A percentile compares a stretch with the other conserved stretches of the same genome.
phyloP scores from a whole-genome alignment of 2,888 invertebrate genomes.

The Drosophila birchii region DNA sequence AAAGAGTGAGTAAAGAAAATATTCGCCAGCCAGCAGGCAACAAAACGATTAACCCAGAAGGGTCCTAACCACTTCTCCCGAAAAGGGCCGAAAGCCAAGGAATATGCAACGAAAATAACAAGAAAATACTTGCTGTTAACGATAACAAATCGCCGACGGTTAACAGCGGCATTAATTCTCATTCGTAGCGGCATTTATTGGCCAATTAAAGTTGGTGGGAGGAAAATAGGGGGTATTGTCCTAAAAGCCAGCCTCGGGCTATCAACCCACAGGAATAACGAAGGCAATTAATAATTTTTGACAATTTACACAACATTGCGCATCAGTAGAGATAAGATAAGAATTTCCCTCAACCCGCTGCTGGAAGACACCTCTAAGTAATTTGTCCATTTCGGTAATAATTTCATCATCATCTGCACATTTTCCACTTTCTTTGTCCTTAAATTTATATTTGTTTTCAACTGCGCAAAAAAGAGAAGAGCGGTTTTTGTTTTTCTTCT shows the following conservation, averaged over 20 bases:
- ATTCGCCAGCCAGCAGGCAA: conserved; percentile 61
- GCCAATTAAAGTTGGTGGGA: conserved; percentile 69
- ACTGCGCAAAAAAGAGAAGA: conserved; percentile 15
- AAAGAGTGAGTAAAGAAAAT: conserved; percentile 50
- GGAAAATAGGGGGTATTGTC: conserved; percentile 2
- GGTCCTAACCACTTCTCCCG: conserved; percentile 6
- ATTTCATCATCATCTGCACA: conserved; percentile 26
- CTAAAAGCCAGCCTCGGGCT: conserved; percentile 8
- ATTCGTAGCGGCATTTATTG: conserved; percentile 76
- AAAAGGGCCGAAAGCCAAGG: conserved; percentile 19
- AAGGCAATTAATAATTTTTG: conserved; percentile 81
- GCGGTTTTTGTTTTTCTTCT: conserved; percentile 17
- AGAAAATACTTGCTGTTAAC: conserved; percentile 59
- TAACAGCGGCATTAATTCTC: conserved; percentile 76
- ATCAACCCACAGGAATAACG: conserved; percentile 54
- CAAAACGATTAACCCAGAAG: conserved; percentile 74
- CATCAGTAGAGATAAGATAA: conserved; percentile 32
- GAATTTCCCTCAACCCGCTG: background rate
- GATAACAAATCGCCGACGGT: conserved; percentile 79
- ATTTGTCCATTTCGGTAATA: conserved; percentile 40
- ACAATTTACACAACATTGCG: conserved; percentile 80
- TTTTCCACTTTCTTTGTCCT: conserved; percentile 7
- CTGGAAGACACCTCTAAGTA: conserved; percentile 14
- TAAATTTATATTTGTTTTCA: conserved; percentile 36
- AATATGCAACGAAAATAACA: conserved; percentile 33